Base-by-base conservation (phyloP, 2,888 invertebrate species). In the Aromia moschata region DNA sequence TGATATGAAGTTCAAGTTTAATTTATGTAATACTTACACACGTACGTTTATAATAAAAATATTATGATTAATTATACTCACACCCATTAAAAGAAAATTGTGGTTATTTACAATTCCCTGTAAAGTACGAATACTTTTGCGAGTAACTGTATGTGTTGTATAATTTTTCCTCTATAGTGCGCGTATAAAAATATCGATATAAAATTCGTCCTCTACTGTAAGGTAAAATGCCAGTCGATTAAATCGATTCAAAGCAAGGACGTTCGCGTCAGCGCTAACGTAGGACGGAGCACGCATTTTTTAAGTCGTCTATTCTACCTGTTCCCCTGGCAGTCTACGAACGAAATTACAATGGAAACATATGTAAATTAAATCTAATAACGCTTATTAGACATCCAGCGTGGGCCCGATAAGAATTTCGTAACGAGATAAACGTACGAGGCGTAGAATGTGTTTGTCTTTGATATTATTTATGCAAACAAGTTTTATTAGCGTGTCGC, bases 331-430 rank as follows among this genome's bases (percentile, higher is more conserved):
- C 17, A 12, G 30, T 30, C 30, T 25, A 40, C 18, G 7, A n/a
- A 38, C 18, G 37, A 49, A 38, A 20, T 38, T 38, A 49, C 49
- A 52, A 41, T 52, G 51, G 25, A 52, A 52, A 41, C 40, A 30
- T 41, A 41, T 52, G 40, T 52, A 41, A 52, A 52, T 41, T 41
- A 41, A 52, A 41, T 41, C 41, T 52, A 52, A 52, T 52, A 20
- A 31, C 40, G 16, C 31, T n/a, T 41, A 30, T 52, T 41, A 30
- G 30, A 41, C 51, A 17, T 41, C 17, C 11, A 41, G 40, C 51
- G 51, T 52, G 41, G 51, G 51, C 20, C 31, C 14, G 16, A 30
- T 31, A 17, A 52, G 51, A 52, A 40, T 41, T 31, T 52, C 51
- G 37, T 41, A 52, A 41, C 14, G 51, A 52, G 25, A 49, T 52